Percentiles rank a stretch among this genome's conserved stretches.
phyloP scores from a whole-genome alignment of 2,113 vertebrate species.

The Rhabdomys dilectus region DNA sequence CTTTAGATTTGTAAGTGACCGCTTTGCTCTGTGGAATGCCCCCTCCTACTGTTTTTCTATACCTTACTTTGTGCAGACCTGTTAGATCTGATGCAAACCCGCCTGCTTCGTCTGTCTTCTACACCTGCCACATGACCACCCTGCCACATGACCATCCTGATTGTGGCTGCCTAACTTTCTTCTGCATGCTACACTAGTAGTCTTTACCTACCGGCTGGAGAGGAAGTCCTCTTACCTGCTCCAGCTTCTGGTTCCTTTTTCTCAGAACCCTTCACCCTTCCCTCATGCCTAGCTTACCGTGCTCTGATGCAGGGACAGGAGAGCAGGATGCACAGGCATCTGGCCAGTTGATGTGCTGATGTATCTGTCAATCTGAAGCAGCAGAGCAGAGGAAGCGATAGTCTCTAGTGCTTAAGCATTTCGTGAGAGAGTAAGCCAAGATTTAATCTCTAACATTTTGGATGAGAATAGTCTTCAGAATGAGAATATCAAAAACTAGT shows the following conservation, averaged over 20 bases:
- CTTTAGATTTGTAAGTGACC: not conserved
- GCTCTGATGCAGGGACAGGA: not conserved
- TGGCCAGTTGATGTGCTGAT: not conserved
- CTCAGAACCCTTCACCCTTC: not conserved
- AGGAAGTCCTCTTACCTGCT: not conserved
- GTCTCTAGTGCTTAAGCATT: not conserved
- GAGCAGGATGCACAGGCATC: not conserved
- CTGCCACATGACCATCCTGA: not conserved
- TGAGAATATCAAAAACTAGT: conserved; percentile 33
- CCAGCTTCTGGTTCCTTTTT: not conserved
- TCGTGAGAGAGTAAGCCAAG: not conserved
- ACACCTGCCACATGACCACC: not conserved
- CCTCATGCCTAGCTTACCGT: not conserved
- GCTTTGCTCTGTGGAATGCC: accelerated
- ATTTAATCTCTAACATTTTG: not conserved
- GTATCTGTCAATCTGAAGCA: not conserved
- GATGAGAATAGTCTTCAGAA: conserved; percentile 18
- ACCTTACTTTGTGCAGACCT: not conserved
- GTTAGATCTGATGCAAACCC: not conserved
- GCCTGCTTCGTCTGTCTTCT: not conserved
- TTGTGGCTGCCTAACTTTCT: not conserved
- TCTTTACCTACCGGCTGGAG: not conserved
- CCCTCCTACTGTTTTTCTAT: not conserved
- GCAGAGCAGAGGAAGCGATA: not conserved
- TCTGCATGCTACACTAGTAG: not conserved